A percentile compares a stretch with the other conserved stretches of the same genome.
These are phyloP conservation scores for Brotula barbata DNA, from an alignment of 2,797 vertebrate genomes.

Conservation along the genomic window DNA sequence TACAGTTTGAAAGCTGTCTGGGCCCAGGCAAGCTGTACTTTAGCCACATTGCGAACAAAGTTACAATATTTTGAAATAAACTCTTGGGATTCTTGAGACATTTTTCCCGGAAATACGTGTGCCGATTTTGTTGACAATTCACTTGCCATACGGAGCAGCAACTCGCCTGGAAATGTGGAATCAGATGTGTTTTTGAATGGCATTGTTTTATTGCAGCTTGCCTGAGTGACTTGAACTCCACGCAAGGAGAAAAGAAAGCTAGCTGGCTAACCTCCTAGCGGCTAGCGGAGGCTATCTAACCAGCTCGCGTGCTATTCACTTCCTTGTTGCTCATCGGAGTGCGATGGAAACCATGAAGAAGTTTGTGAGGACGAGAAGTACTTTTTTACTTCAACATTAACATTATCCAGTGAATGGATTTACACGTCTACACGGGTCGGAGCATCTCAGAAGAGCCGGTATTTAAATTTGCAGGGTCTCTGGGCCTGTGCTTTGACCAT, in stretches of 20 bases:
- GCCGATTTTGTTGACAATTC: conserved; percentile 8
- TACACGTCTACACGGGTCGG: background rate
- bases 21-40: conserved; percentile 51
- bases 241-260: conserved; percentile 67
- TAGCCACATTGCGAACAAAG: conserved; percentile 68
- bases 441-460: conserved; percentile 18
- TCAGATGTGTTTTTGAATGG: conserved; percentile 30
- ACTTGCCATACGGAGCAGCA: background rate
- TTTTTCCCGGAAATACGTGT: conserved; percentile 1
- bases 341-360: conserved; percentile 74
- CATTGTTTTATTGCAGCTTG: conserved; percentile 64
- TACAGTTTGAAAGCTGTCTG: conserved; percentile 71
- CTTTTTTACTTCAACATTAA: conserved; percentile 26
- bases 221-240: conserved; percentile 63
- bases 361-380: conserved; percentile 58
- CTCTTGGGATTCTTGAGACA: conserved; percentile 1
- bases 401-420: conserved; percentile 33
- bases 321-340: conserved; percentile 77
- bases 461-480: conserved; percentile 25
- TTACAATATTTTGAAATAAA: conserved; percentile 50
- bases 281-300: conserved; percentile 39
- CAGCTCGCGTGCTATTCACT: conserved; percentile 71
- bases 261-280: conserved; percentile 49
- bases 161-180: background rate
- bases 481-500: conserved; percentile 53